A percentile compares a stretch with the other conserved stretches of the same genome.
Evolutionary conservation across 1,140 invertebrate species (phyloP).

Genomic region (Teleopsis dalmanni): DNA sequence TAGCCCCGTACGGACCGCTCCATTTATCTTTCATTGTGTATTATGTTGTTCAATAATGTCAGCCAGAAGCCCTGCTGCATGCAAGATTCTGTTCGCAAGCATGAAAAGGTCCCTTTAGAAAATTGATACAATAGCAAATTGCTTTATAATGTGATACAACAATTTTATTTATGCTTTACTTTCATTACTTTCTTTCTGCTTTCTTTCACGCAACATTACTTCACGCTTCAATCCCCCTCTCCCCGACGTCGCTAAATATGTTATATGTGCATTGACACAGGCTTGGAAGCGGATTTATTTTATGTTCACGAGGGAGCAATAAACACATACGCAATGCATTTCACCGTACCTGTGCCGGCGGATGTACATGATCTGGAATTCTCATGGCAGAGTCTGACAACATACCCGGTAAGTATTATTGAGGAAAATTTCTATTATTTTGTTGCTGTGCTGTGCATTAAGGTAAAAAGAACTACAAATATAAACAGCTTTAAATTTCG

Average conservation of each 20-base stretch:
- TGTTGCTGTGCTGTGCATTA: no score
- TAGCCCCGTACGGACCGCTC: no score
- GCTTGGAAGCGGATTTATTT: conserved; percentile 73
- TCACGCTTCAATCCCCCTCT: neutral
- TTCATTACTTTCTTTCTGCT: neutral
- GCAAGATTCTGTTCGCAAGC: no score
- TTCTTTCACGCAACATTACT: neutral
- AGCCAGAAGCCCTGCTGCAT: no score
- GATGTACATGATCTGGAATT: conserved; percentile 77
- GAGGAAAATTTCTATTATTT: neutral
- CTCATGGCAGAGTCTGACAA: conserved; percentile 73
- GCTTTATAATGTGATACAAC: conserved; percentile 7
- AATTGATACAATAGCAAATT: conserved; percentile 11
- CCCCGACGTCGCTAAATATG: neutral
- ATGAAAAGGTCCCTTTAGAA: conserved; percentile 6
- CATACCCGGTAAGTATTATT: conserved; percentile 59
- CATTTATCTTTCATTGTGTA: no score
- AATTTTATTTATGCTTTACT: neutral
- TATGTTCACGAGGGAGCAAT: conserved; percentile 82
- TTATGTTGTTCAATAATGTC: no score
- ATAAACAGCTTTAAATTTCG: neutral
- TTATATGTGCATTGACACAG: conserved; percentile 48
- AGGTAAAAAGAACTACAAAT: neutral
- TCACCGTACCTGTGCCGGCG: conserved; percentile 72
- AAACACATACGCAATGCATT: conserved; percentile 83